Evolutionary conservation across 2,113 vertebrate genomes (phyloP).

Genomic region (Arvicanthis niloticus): DNA sequence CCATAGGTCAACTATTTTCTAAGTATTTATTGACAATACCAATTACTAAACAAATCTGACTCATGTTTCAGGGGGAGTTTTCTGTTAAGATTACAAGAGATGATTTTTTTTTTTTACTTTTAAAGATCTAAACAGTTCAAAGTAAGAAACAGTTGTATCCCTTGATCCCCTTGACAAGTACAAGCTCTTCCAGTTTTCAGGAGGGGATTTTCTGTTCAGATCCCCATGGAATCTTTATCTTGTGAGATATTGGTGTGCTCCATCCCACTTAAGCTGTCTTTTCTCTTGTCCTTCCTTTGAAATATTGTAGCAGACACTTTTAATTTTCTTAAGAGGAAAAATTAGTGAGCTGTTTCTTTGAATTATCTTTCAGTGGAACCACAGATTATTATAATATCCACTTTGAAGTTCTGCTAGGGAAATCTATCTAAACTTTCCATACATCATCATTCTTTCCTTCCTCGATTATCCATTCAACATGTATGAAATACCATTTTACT

Average conservation of each 20-base stretch:
- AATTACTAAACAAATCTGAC: conserved; percentile 56
- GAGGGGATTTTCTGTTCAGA: conserved; percentile 51
- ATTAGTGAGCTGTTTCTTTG: conserved; percentile 65
- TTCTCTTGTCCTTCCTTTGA: conserved; percentile 55
- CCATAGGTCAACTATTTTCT: conserved; percentile 58
- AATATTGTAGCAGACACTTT: conserved; percentile 56
- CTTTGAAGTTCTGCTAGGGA: conserved; percentile 64
- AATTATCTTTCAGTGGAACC: conserved; percentile 60
- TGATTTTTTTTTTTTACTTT: neutral
- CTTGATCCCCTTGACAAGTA: neutral
- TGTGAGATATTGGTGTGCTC: conserved; percentile 57
- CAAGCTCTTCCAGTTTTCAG: conserved; percentile 1
- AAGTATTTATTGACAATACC: neutral
- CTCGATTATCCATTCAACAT: conserved; percentile 45
- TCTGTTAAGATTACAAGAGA: neutral
- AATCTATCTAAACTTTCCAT: conserved; percentile 58
- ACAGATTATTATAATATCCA: conserved; percentile 65
- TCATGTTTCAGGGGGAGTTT: conserved; percentile 43
- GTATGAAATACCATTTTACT: conserved; percentile 55
- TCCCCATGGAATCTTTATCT: conserved; percentile 54
- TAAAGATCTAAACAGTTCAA: neutral
- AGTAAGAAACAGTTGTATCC: neutral
- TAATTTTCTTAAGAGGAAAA: conserved; percentile 69
- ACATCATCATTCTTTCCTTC: conserved; percentile 45
- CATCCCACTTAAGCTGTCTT: conserved; percentile 60